Conservation (phyloP, 2,797 vertebrate genomes). For the Psittacula derbiana region DNA sequence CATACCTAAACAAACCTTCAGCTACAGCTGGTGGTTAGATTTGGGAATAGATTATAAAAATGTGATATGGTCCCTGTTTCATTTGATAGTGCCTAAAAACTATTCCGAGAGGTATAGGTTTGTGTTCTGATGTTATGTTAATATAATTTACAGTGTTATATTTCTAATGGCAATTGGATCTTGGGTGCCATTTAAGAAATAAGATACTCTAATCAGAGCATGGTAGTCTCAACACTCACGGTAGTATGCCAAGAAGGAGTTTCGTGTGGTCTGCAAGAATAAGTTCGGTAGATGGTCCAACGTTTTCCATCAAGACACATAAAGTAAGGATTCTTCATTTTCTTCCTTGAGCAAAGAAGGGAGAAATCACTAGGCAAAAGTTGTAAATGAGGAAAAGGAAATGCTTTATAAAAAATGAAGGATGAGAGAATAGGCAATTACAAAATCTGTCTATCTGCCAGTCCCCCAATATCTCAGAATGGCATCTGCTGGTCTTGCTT, state of each 20-base stretch:
- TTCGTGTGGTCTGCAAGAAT: neutral
- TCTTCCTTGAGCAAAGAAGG: neutral
- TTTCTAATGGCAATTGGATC: neutral
- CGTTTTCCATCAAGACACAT: neutral
- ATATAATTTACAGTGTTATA: neutral
- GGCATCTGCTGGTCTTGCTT: neutral
- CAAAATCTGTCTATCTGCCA: neutral
- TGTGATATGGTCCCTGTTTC: neutral
- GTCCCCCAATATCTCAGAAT: neutral
- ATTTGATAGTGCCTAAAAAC: neutral
- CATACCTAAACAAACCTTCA: neutral
- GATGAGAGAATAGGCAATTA: neutral
- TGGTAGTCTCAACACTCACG: neutral
- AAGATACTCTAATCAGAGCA: neutral
- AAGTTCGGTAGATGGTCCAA: neutral
- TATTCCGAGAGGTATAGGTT: neutral
- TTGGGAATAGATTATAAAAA: neutral
- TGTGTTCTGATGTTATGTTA: neutral
- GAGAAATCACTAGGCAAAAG: neutral
- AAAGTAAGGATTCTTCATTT: neutral
- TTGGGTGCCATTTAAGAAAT: neutral
- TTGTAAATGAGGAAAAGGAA: neutral
- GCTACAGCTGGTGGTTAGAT: neutral
- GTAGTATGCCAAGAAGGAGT: neutral
- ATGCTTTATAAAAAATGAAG: neutral